Evolutionary conservation across 2,888 invertebrate species (phyloP).

Genomic region (Chirona hameri): DNA sequence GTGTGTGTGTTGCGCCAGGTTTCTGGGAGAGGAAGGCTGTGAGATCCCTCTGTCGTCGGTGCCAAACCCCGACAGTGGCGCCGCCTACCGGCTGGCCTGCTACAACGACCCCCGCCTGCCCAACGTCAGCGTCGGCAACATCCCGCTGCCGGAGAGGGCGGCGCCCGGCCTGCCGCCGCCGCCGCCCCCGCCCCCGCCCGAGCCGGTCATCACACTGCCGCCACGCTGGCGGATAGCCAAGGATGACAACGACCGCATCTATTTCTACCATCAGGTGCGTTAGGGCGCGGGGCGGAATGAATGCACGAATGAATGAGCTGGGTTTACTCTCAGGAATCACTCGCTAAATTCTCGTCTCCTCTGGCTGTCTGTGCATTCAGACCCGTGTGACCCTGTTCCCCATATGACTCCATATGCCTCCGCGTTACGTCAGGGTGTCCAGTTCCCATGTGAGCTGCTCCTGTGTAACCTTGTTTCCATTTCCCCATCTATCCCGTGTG

Average conservation of each 20-base stretch:
- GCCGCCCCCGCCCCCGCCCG: constrained; percentile 42
- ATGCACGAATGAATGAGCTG: constrained; percentile 1
- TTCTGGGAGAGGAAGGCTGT: neutral
- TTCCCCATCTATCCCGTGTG: too few relatives aligned
- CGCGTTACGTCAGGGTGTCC: too few relatives aligned
- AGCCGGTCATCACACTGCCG: constrained; percentile 57
- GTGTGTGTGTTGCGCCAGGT: neutral
- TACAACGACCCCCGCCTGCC: constrained; percentile 32
- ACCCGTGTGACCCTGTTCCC: too few relatives aligned
- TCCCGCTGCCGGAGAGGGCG: constrained; percentile 32
- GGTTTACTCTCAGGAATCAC: too few relatives aligned
- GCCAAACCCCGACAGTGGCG: neutral
- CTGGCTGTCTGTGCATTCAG: too few relatives aligned
- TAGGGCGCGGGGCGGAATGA: constrained; percentile 58
- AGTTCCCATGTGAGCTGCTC: too few relatives aligned
- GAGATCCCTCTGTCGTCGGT: neutral
- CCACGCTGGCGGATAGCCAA: constrained; percentile 82
- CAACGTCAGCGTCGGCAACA: constrained; percentile 30
- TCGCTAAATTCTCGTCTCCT: too few relatives aligned
- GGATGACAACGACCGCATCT: constrained; percentile 76
- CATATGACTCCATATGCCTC: too few relatives aligned
- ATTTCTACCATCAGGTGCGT: constrained; percentile 73
- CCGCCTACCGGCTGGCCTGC: constrained; percentile 30
- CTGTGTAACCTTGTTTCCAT: too few relatives aligned
- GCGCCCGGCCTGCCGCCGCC: constrained; percentile 35